These are phyloP conservation scores for Tor tambroides DNA, from an alignment of 2,113 vertebrate genomes.

Conservation along the genomic window DNA sequence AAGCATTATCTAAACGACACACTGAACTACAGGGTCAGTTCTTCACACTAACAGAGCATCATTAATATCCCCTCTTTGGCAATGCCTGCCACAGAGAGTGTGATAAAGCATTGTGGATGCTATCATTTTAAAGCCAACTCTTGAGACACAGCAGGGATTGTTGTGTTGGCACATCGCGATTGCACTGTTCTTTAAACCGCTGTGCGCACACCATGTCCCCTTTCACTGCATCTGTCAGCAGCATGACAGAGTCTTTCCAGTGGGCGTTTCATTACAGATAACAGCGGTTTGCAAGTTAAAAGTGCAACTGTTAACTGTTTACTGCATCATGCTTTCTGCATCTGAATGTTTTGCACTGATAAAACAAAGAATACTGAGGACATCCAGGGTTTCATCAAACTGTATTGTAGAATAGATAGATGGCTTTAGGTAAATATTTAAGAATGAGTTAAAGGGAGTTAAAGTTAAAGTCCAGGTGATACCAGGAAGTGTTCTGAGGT, in stretches of 20 bases:
- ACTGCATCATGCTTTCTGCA: background rate
- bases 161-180: constrained; percentile 37
- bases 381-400: background rate
- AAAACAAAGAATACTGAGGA: background rate
- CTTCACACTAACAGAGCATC: constrained; percentile 5
- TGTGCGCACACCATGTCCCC: background rate
- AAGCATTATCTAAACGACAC: background rate
- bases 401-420: background rate
- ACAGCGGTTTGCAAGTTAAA: constrained; percentile 26
- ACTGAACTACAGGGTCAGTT: constrained; percentile 9
- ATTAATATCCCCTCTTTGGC: constrained; percentile 43
- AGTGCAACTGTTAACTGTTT: constrained; percentile 19
- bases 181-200: constrained; percentile 44
- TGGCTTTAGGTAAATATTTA: background rate
- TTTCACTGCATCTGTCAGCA: constrained; percentile 22
- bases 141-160: constrained; percentile 37
- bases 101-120: constrained; percentile 28
- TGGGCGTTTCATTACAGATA: constrained; percentile 55
- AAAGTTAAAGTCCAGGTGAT: background rate
- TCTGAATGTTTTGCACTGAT: background rate
- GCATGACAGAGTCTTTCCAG: constrained; percentile 41
- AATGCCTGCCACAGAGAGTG: constrained; percentile 19
- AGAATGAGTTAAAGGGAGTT: background rate
- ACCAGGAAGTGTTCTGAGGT: background rate
- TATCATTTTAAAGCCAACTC: constrained; percentile 49